Conservation (phyloP, 2,888 invertebrate genomes). For the Dasysyrphus albostriatus region DNA sequence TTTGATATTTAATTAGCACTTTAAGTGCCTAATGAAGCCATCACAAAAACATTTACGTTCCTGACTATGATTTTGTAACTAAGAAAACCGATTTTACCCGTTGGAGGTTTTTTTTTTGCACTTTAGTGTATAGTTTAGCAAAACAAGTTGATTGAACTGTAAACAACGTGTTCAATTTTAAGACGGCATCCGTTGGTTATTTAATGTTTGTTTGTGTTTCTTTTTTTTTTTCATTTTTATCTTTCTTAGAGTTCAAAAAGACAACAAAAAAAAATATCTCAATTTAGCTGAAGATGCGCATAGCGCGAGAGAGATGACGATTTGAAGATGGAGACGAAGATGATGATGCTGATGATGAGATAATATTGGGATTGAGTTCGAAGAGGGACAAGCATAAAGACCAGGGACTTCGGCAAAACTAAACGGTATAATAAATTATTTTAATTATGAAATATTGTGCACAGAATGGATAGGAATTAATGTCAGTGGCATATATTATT, state of each 20-base stretch:
- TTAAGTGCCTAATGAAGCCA: too few species aligned
- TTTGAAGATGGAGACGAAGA: not conserved
- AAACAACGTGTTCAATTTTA: constrained; percentile 70
- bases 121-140: constrained; percentile 41
- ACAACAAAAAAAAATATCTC: constrained; percentile 33
- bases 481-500: constrained; percentile 58
- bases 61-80: too few species aligned
- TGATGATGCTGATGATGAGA: constrained; percentile 29
- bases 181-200: constrained; percentile 44
- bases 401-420: constrained; percentile 29
- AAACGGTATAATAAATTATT: constrained; percentile 70
- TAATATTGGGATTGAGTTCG: constrained; percentile 26
- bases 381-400: not conserved
- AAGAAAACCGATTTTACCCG: too few species aligned
- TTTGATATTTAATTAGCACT: too few species aligned
- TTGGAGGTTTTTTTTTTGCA: not conserved
- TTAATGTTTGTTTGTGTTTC: constrained; percentile 19
- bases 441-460: constrained; percentile 71
- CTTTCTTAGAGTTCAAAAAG: not conserved
- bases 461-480: constrained; percentile 66
- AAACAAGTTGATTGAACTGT: constrained; percentile 73
- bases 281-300: constrained; percentile 6
- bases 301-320: constrained; percentile 4
- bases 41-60: too few species aligned
- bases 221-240: constrained; percentile 9